These are phyloP conservation scores for Pterocles gutturalis DNA, from an alignment of 2,113 vertebrate species.

Conservation along the genomic window DNA sequence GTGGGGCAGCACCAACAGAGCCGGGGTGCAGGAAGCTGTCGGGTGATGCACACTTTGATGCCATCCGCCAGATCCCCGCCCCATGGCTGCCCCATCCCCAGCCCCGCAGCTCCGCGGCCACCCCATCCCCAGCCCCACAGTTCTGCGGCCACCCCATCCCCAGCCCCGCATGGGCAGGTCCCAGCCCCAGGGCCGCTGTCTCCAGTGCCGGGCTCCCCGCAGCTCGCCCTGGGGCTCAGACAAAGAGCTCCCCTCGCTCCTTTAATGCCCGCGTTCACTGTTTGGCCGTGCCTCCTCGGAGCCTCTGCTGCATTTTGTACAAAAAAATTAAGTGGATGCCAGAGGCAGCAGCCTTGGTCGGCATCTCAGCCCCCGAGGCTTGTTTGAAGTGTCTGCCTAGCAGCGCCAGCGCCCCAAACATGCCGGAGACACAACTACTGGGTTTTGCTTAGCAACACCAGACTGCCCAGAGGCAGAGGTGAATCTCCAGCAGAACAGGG, in stretches of 20 bases:
- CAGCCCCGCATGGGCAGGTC: background rate
- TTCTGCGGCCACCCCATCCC: no score
- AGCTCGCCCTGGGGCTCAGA: background rate
- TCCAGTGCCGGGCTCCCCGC: background rate
- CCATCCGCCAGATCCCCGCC: rapidly evolving
- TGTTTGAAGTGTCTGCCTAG: conserved; percentile 1
- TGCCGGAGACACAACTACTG: background rate
- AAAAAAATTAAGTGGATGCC: background rate
- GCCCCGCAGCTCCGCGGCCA: no score
- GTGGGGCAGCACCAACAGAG: background rate
- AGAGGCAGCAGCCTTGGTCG: background rate
- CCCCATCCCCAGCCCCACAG: no score
- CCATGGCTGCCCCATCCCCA: no score
- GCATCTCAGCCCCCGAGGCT: background rate
- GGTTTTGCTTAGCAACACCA: background rate
- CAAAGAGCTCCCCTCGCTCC: background rate
- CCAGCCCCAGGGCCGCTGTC: background rate
- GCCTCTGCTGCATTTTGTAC: background rate
- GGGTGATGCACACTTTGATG: rapidly evolving
- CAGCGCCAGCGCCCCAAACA: conserved; percentile 22
- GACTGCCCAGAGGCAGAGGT: background rate
- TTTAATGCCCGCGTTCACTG: background rate
- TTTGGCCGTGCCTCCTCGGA: background rate
- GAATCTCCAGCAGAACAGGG: background rate
- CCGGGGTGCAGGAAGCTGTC: rapidly evolving